Evolutionary conservation across 2,797 vertebrate species (phyloP), one percentile per base, ranked within the genome.

Genomic region (Scolopax rusticola): DNA sequence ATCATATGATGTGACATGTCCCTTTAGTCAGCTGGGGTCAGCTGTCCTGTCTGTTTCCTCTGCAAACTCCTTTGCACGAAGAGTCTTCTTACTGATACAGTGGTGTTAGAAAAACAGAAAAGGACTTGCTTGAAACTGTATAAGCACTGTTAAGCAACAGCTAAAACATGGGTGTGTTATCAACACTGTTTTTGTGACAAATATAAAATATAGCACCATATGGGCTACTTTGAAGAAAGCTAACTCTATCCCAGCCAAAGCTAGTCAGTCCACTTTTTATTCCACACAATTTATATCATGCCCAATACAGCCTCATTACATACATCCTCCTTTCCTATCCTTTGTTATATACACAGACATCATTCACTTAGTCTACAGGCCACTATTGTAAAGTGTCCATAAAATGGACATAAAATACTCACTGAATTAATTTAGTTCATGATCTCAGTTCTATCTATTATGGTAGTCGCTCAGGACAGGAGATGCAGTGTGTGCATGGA

Each of bases 41-140:
- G 9, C 18, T 53, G 3, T 57, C 32, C 27, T 0, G 0, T 1
- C 3, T 59, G 12, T 47, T 16, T n/a, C 8, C 5, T 6, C 7
- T 33, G 23, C 14, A 20, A 56, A 1, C 9, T 59, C 32, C 12
- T 25, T 57, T 30, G 24, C 2, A 24, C 0, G 1, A 2, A 8
- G 9, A 54, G 23, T 15, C 8, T 75, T 7, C 10, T 68, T 1
- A 0, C 11, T 33, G 14, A 6, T 12, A 1, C 3, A 13, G 0
- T 5, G 6, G 32, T 40, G 3, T 5, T 23, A 81, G 56, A 57
- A 91, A 13, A 91, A 13, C 9, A 32, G 36, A 56, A 65, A 61
- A 71, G 6, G 4, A 33, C 17, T 70, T 77, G 12, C 13, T 25
- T 83, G 30, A 38, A 7, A 41, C 4, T 68, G 3, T 40, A 12